These are phyloP conservation scores for Desmophyllum pertusum DNA, from an alignment of 92 coral and sea anemone genomes.

Conservation along the genomic window DNA sequence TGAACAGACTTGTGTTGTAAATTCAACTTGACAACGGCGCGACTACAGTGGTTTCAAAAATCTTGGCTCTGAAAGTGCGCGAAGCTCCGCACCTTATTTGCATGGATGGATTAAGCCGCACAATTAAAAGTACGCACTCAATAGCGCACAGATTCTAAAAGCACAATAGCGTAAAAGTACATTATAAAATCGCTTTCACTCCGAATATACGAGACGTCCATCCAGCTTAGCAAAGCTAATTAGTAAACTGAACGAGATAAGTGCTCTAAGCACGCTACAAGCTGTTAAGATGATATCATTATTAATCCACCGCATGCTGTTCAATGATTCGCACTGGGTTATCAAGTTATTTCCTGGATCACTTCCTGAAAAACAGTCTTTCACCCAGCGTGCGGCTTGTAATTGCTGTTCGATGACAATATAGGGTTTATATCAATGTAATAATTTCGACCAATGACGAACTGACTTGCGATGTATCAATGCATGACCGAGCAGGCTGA, in stretches of 20 bases:
- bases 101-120: constrained; percentile 32
- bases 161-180: constrained; percentile 20
- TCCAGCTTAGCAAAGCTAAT: constrained; percentile 17
- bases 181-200: constrained; percentile 11
- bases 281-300: neutral
- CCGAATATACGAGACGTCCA: neutral
- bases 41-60: neutral
- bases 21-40: neutral
- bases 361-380: constrained; percentile 19
- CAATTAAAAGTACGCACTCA: constrained; percentile 22
- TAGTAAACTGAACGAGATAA: neutral
- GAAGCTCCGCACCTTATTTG: constrained; percentile 14
- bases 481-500: neutral
- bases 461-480: neutral
- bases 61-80: neutral
- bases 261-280: neutral
- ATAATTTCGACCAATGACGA: neutral
- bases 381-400: constrained; percentile 16
- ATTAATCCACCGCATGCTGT: neutral
- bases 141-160: neutral
- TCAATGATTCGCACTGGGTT: constrained; percentile 21
- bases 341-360: constrained; percentile 11
- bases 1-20: neutral
- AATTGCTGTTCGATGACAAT: neutral
- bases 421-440: neutral